Percentiles rank a stretch among this genome's conserved stretches.
Conservation (phyloP, 1,140 invertebrate genomes). For the Rhopalosiphum maidis region DNA sequence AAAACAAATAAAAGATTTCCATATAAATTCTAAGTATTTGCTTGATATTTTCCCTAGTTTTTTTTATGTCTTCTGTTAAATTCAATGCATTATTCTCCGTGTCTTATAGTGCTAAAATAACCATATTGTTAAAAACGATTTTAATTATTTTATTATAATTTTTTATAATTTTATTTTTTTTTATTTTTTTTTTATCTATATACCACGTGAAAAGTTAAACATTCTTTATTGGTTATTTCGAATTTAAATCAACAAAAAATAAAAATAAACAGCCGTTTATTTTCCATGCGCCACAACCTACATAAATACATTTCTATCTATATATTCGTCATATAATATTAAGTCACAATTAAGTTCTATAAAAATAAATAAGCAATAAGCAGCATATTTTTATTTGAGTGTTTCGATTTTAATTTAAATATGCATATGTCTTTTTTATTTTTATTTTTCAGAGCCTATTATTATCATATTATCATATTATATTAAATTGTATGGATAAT, state of each 20-base stretch:
- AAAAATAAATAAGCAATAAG: not conserved
- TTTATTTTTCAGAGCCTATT: not conserved
- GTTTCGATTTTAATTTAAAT: not conserved
- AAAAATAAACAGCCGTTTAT: not conserved
- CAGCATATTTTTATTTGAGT: not conserved
- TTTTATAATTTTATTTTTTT: no score
- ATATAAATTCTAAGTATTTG: not conserved
- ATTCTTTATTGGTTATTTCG: not conserved
- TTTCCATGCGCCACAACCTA: not conserved
- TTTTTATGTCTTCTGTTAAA: not conserved
- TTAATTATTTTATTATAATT: no score
- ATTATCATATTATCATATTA: not conserved
- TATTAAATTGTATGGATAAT: not conserved
- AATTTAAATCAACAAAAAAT: not conserved
- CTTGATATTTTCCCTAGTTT: not conserved
- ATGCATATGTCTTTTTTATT: not conserved
- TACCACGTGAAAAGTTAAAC: not conserved
- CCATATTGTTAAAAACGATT: not conserved
- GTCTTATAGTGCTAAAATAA: not conserved
- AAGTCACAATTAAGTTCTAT: not conserved
- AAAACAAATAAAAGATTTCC: conserved; percentile 2
- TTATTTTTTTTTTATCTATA: not conserved
- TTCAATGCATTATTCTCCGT: not conserved
- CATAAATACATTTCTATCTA: not conserved
- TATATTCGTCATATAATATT: not conserved